phyloP scores from a whole-genome alignment of 2,797 vertebrate species.

The Eulemur mongoz region DNA sequence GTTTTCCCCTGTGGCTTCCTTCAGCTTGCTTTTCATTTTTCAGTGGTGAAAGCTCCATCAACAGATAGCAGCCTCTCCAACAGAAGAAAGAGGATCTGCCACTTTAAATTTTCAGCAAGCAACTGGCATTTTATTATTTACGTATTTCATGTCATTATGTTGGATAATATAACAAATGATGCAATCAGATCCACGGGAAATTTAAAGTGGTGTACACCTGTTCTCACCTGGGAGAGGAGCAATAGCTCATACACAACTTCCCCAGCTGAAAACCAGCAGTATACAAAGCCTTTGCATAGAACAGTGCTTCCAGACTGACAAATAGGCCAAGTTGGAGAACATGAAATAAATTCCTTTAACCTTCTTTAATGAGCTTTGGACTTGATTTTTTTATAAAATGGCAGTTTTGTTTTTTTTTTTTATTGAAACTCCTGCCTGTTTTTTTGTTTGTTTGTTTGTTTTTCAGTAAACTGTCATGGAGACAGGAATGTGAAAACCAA shows the following conservation, averaged over 20 bases:
- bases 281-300: slow-evolving; percentile 37
- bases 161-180: slow-evolving; percentile 82
- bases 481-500: not conserved
- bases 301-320: slow-evolving; percentile 17
- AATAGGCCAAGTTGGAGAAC: slow-evolving; percentile 36
- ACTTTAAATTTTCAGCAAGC: slow-evolving; percentile 79
- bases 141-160: slow-evolving; percentile 82
- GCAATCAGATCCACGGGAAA: slow-evolving; percentile 80
- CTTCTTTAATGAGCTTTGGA: not conserved
- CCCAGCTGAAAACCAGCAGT: slow-evolving; percentile 66
- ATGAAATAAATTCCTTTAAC: slow-evolving; percentile 19
- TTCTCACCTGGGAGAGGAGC: slow-evolving; percentile 81
- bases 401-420: not conserved
- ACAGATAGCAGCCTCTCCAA: slow-evolving; percentile 23
- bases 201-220: slow-evolving; percentile 82
- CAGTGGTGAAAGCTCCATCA: slow-evolving; percentile 42
- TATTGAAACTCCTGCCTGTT: not conserved
- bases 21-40: slow-evolving; percentile 44
- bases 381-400: not conserved
- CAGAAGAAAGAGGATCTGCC: slow-evolving; percentile 59
- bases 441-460: too few species aligned
- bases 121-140: slow-evolving; percentile 82
- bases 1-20: slow-evolving; percentile 37
- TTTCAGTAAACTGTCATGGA: not conserved
- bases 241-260: slow-evolving; percentile 64